Evolutionary conservation across 1,140 invertebrate species (phyloP).

Genomic region (Chironomus tepperi): DNA sequence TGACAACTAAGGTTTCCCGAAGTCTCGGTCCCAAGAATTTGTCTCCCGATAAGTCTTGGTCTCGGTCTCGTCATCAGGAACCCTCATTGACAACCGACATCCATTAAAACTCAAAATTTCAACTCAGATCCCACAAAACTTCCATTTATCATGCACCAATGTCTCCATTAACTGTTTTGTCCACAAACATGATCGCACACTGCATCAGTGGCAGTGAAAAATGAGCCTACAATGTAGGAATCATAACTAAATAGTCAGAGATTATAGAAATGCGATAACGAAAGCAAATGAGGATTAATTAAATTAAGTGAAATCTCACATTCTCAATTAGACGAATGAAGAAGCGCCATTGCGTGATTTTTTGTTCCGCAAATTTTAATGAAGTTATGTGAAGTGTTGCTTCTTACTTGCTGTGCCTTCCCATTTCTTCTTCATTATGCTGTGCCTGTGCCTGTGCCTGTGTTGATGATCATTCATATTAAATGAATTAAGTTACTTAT

Average conservation of each 20-base stretch:
- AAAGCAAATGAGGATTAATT: conserved; percentile 21
- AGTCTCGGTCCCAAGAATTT: too few relatives aligned
- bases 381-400: too few relatives aligned
- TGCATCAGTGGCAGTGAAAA: not conserved
- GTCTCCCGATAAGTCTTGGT: not conserved
- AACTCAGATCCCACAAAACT: not conserved
- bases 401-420: too few relatives aligned
- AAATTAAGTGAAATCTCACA: not conserved
- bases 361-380: not conserved
- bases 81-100: not conserved
- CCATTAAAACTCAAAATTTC: not conserved
- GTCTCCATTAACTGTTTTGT: not conserved
- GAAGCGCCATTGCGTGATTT: conserved; percentile 2
- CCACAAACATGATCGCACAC: not conserved
- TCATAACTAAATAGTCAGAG: not conserved
- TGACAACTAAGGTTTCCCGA: too few relatives aligned
- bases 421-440: too few relatives aligned
- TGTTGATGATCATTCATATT: too few relatives aligned
- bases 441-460: too few relatives aligned
- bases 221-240: too few relatives aligned
- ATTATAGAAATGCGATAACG: not conserved
- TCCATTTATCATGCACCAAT: not conserved
- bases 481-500: too few relatives aligned
- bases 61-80: not conserved
- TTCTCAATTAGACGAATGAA: not conserved